Base-by-base conservation (phyloP, 2,888 invertebrate species). In the Caenorhabditis sulstoni region DNA sequence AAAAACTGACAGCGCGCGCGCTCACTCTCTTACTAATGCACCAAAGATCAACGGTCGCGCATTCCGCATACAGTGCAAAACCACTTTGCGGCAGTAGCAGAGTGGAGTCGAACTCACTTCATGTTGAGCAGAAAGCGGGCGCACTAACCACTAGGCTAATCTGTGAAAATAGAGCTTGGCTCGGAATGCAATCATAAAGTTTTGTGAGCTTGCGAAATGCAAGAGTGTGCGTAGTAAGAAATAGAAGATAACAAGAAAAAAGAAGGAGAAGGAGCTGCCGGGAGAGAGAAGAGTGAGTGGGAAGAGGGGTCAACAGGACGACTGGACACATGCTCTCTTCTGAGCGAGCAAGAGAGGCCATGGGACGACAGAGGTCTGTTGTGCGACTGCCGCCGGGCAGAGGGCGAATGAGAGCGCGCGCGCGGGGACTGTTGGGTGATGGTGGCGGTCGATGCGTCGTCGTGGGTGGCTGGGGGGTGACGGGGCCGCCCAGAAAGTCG, bases 31-130 rank as follows among this genome's bases (percentile, higher is more conserved):
- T 41, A 41, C 18, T 67, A 67, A 39, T 3, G 47, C 57, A 57
- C 22, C 66, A 57, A 55, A 49, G 55, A 65, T 55, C 65, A 55
- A 66, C 49, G 52, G 29, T 29, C 29, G 52, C 29, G 29, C 29
- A 41, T 41, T 8, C 11, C 41, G 20, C 49, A 20, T 20, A 49
- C 49, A 49, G 49, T 49, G 22, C 22, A 12, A 11, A 16, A 22
- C 49, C 7, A n/a, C n/a, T n/a, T n/a, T n/a, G 20, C 11, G 11
- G 22, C 4, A 12, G 49, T 49, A 47, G 18, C 3, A 49, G 22
- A 49, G 22, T 22, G 49, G 22, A 49, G 20, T 22, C 11, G 49
- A 20, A 49, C 20, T 22, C 49, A 5, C 22, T 3, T 22, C 49
- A 9, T 20, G 12, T 41, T 8, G 49, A 22, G 22, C 20, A 20